Evolutionary conservation across 2,797 vertebrate species (phyloP).

Genomic region (Tachyglossus aculeatus): DNA sequence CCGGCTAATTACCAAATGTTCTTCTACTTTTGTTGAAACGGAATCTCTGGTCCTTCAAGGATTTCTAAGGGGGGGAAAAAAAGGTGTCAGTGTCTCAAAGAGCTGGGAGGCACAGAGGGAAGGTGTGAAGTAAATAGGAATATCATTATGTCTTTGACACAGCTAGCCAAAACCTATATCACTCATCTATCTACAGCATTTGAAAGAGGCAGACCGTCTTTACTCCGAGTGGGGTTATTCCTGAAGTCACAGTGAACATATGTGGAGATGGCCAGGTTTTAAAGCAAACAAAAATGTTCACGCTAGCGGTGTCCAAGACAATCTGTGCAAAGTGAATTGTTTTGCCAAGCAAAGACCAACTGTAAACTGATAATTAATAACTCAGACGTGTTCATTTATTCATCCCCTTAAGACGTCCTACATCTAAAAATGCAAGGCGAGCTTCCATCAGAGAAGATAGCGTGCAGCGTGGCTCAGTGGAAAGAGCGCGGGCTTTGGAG

Average conservation of each 20-base stretch:
- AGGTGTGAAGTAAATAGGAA: slow-evolving; percentile 30
- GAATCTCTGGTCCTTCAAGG: neutral
- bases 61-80: slow-evolving; percentile 15
- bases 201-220: slow-evolving; percentile 55
- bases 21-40: neutral
- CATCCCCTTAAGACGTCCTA: slow-evolving; percentile 47
- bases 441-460: slow-evolving; percentile 30
- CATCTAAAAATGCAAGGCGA: slow-evolving; percentile 63
- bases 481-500: no score
- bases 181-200: slow-evolving; percentile 30
- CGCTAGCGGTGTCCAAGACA: slow-evolving; percentile 60
- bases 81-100: slow-evolving; percentile 1
- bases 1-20: no score
- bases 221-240: slow-evolving; percentile 58
- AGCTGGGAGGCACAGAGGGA: slow-evolving; percentile 25
- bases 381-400: slow-evolving; percentile 56
- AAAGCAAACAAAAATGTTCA: slow-evolving; percentile 70
- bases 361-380: slow-evolving; percentile 67
- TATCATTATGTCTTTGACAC: slow-evolving; percentile 29
- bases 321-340: slow-evolving; percentile 68
- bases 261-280: slow-evolving; percentile 65
- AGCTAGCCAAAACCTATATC: slow-evolving; percentile 38
- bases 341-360: slow-evolving; percentile 71
- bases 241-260: slow-evolving; percentile 57
- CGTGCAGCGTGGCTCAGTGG: no score